Conservation (phyloP, 1,140 invertebrate genomes). For the Drosophila takahashii region DNA sequence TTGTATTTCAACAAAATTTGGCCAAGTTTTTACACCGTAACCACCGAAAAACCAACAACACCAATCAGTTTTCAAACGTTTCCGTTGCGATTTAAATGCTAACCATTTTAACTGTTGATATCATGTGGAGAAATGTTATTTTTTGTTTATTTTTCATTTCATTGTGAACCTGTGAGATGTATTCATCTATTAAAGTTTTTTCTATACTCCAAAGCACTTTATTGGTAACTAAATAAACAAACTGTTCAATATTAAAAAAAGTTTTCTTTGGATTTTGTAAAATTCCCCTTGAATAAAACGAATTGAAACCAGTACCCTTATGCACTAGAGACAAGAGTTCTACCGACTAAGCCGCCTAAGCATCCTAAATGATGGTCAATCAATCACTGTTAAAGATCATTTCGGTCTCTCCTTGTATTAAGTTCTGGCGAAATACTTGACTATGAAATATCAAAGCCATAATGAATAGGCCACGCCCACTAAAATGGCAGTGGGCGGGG, state of each 20-base stretch:
- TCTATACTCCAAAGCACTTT: no score
- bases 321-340: not conserved
- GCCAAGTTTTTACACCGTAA: slow-evolving; percentile 27
- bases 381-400: not conserved
- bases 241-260: no score
- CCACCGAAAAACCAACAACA: slow-evolving; percentile 11
- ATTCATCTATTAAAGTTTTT: no score
- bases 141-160: not conserved
- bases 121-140: not conserved
- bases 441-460: slow-evolving; percentile 61
- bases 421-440: slow-evolving; percentile 5
- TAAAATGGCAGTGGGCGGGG: slow-evolving; percentile 6
- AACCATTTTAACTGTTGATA: not conserved
- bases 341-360: not conserved
- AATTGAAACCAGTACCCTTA: not conserved
- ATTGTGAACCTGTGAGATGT: no score
- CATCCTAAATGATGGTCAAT: slow-evolving; percentile 4
- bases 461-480: slow-evolving; percentile 55
- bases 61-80: slow-evolving; percentile 54
- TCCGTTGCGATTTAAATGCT: slow-evolving; percentile 41
- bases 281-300: not conserved
- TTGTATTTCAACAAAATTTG: slow-evolving; percentile 43
- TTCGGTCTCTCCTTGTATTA: not conserved
- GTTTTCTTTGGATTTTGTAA: not conserved
- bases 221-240: not conserved